These are phyloP conservation scores for Brachynemurus nebulosus DNA, from an alignment of 2,888 invertebrate species.

Conservation along the genomic window DNA sequence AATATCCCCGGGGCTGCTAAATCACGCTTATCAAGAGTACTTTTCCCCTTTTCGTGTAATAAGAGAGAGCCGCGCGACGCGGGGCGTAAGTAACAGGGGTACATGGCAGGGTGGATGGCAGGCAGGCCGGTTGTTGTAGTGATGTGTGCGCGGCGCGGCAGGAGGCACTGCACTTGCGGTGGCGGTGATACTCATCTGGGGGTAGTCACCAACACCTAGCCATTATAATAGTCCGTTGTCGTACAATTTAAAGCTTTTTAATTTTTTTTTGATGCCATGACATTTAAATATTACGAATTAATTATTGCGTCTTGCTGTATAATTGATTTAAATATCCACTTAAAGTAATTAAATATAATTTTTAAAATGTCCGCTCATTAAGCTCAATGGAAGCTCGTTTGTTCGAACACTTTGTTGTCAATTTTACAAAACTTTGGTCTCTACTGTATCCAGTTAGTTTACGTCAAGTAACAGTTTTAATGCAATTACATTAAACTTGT, in stretches of 20 bases:
- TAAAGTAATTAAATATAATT: neutral
- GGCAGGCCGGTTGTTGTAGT: slow-evolving; percentile 24
- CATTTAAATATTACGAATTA: slow-evolving; percentile 1
- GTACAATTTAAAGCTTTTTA: slow-evolving; percentile 1
- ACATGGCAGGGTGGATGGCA: slow-evolving; percentile 23
- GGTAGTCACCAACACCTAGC: neutral
- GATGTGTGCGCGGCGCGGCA: slow-evolving; percentile 39
- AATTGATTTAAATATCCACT: neutral
- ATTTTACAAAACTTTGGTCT: no score
- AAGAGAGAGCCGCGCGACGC: no score
- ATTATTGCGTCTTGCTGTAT: slow-evolving; percentile 1
- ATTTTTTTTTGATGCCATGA: neutral
- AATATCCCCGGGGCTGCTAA: slow-evolving; percentile 60
- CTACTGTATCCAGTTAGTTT: no score
- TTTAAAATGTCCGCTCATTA: no score
- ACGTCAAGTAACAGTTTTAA: no score
- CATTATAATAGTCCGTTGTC: neutral
- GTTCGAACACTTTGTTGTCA: no score
- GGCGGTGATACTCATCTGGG: slow-evolving; percentile 18
- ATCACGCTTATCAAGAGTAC: slow-evolving; percentile 49
- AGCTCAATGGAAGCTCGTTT: no score
- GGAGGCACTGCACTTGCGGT: slow-evolving; percentile 35
- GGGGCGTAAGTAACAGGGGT: slow-evolving; percentile 18
- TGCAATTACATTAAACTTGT: no score
- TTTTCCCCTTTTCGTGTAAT: slow-evolving; percentile 30